phyloP scores from a whole-genome alignment of 1,140 invertebrate genomes.

The Trichogramma pretiosum region DNA sequence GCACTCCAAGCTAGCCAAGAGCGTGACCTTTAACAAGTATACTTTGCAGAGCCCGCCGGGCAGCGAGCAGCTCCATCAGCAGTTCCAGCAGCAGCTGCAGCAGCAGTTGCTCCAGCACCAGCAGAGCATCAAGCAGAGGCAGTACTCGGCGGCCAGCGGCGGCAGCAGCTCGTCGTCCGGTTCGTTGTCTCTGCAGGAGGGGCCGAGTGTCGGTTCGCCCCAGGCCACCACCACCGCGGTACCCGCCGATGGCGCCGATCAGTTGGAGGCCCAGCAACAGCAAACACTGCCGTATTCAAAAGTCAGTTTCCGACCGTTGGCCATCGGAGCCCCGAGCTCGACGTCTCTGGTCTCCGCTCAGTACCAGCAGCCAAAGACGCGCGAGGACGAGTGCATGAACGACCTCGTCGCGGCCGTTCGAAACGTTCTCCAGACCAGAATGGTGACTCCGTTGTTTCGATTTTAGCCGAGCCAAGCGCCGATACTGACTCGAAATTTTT shows the following conservation, averaged over 20 bases:
- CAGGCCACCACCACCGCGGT: not conserved
- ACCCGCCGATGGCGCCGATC: not conserved
- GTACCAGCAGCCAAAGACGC: no score
- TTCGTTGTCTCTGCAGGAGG: not conserved
- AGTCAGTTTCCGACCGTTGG: conserved; percentile 40
- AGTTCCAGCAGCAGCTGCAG: no score
- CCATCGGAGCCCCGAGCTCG: conserved; percentile 34
- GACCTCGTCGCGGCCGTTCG: conserved; percentile 66
- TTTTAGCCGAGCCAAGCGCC: no score
- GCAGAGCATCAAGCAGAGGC: not conserved
- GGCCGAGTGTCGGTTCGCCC: no score
- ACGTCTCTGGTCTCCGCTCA: no score
- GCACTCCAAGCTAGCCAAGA: conserved; percentile 79
- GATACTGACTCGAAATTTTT: no score
- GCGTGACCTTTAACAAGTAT: conserved; percentile 78
- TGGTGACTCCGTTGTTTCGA: no score
- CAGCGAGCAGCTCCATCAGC: conserved; percentile 20
- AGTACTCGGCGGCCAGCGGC: no score
- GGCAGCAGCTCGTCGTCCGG: not conserved
- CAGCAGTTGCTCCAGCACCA: not conserved
- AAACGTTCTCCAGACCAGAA: conserved; percentile 60
- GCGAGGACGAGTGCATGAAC: conserved; percentile 65
- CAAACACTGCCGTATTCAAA: conserved; percentile 32
- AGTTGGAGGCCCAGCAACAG: not conserved
- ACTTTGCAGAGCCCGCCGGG: conserved; percentile 69